Conservation (phyloP, 1,140 invertebrate species). For the Drosophila pruinosa region DNA sequence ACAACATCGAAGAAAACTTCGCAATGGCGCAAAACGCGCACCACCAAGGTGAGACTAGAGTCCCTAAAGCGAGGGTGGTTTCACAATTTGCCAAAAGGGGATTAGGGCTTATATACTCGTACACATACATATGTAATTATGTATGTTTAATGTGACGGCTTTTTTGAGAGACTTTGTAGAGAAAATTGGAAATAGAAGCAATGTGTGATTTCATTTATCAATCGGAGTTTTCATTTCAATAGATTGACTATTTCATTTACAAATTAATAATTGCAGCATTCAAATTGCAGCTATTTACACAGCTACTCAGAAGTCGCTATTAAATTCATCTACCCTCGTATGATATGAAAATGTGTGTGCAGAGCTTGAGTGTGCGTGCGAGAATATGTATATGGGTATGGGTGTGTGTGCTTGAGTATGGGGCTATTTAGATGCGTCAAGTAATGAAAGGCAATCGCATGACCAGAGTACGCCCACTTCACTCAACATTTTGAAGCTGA, state of each 20-base stretch:
- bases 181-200: too few species aligned
- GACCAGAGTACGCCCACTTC: conserved; percentile 53
- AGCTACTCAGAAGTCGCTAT: too few species aligned
- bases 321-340: conserved; percentile 9
- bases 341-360: background rate
- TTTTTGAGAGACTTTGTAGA: too few species aligned
- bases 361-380: background rate
- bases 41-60: conserved; percentile 65
- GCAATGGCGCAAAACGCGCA: conserved; percentile 77
- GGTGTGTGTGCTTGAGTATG: background rate
- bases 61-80: conserved; percentile 9
- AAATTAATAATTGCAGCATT: background rate
- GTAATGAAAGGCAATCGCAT: conserved; percentile 46
- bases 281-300: too few species aligned
- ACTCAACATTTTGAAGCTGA: conserved; percentile 57
- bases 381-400: background rate
- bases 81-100: background rate
- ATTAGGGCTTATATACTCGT: too few species aligned
- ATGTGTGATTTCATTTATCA: too few species aligned
- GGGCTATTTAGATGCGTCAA: conserved; percentile 34
- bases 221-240: too few species aligned
- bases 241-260: too few species aligned
- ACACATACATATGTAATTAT: too few species aligned
- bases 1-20: conserved; percentile 71
- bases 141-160: too few species aligned